Evolutionary conservation across 2,113 vertebrate species (phyloP), one percentile per base, ranked within the genome.

Genomic region (Erinaceus europaeus): DNA sequence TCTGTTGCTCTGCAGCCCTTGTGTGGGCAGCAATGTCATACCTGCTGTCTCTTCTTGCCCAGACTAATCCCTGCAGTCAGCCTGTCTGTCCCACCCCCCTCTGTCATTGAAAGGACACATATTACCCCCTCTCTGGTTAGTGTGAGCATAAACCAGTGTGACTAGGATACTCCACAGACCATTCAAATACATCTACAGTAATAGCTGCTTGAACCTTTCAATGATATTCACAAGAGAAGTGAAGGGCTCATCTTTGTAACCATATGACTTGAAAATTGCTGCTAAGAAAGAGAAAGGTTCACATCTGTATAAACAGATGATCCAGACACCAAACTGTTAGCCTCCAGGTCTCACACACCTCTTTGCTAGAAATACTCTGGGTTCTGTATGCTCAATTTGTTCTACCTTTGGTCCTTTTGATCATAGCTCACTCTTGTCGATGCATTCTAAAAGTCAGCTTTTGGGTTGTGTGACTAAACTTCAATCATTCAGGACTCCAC

Each of bases 1-100:
- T 94, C 53, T 93, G 42, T 94, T 94, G 86, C 67, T 64, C 3
- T 91, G 92, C 94, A 50, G 53, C 65, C 81, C 90, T 34, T 14
- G 23, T 94, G 78, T 93, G 84, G 64, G 76, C 87, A 27, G 76
- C 82, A 84, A 57, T 3, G 13, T 48, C 68, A 23, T 46, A 3
- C 78, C 62, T 86, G 8, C 46, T 64, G 12, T 20, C 29, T 17
- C 6, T 3, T 21, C 4, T 29, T 85, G 0, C 25, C 86, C 42
- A 67, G 21, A 8, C 84, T 86, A 53, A 90, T 44, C 32, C 23
- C 29, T 81, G 91, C 44, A 72, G 38, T n/a, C n/a, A n/a, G n/a
- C n/a, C n/a, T n/a, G n/a, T n/a, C n/a, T n/a, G n/a, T n/a, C n/a
- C n/a, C n/a, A n/a, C n/a, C n/a, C n/a, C n/a, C n/a, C n/a, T n/a